Percentiles rank a stretch among this genome's conserved stretches.
Conservation (phyloP, 1,140 invertebrate genomes). For the Chymomyza costata region DNA sequence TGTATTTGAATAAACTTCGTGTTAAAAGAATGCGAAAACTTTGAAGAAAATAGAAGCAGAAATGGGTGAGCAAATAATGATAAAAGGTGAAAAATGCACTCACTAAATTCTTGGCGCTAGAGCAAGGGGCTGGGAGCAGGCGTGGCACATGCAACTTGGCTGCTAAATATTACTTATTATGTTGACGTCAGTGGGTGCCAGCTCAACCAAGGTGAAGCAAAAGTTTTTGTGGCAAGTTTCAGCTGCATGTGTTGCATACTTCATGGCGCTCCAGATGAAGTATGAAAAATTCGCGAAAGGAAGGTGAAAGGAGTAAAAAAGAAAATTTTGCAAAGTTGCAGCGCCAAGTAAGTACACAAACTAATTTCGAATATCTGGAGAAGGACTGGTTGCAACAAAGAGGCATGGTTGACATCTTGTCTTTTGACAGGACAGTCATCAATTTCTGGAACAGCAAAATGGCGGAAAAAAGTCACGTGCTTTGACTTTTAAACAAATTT, state of each 20-base stretch:
- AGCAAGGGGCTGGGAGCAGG: too few relatives aligned
- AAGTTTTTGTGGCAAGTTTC: conserved; percentile 49
- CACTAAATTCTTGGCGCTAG: too few relatives aligned
- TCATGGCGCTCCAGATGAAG: conserved; percentile 32
- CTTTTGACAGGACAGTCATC: conserved; percentile 29
- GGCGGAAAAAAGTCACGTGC: too few relatives aligned
- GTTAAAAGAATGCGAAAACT: too few relatives aligned
- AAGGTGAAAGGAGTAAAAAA: neutral
- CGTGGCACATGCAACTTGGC: neutral
- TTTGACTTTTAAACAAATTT: too few relatives aligned
- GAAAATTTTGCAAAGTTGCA: conserved; percentile 30
- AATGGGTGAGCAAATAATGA: conserved; percentile 38
- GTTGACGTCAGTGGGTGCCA: neutral
- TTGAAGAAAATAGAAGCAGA: too few relatives aligned
- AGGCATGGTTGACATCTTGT: conserved; percentile 39
- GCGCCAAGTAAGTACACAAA: conserved; percentile 42
- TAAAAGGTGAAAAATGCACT: conserved; percentile 43
- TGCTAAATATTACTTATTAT: conserved; percentile 41
- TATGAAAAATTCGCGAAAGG: conserved; percentile 13
- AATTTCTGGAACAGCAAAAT: conserved; percentile 21
- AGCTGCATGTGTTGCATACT: conserved; percentile 52
- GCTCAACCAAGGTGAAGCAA: conserved; percentile 4
- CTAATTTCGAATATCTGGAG: conserved; percentile 47
- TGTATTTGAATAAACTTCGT: conserved; percentile 24
- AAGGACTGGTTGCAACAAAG: neutral